phyloP scores from a whole-genome alignment of 2,888 invertebrate genomes.

The Zonitis immaculata region DNA sequence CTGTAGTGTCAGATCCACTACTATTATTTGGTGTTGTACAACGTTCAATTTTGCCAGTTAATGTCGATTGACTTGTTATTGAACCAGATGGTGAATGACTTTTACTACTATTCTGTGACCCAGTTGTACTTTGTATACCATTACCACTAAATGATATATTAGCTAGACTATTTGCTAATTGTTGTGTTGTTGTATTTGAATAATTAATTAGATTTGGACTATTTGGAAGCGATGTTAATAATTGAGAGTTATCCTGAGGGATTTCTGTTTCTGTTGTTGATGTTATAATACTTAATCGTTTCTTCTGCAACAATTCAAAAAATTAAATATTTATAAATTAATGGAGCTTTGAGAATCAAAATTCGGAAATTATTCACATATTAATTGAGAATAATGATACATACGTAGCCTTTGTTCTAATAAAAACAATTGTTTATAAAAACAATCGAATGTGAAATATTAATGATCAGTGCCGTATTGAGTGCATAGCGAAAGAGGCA shows the following conservation, averaged over 20 bases:
- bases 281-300: constrained; percentile 39
- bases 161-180: constrained; percentile 36
- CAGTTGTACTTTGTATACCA: constrained; percentile 40
- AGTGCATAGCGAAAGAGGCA: no score
- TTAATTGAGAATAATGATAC: no score
- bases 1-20: constrained; percentile 36
- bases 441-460: no score
- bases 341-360: no score
- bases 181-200: constrained; percentile 32
- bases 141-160: constrained; percentile 39
- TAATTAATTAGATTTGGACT: constrained; percentile 43
- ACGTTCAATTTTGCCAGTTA: constrained; percentile 32
- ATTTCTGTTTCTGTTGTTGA: constrained; percentile 38
- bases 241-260: constrained; percentile 30
- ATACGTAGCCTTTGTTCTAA: no score
- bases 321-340: constrained; percentile 2
- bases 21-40: constrained; percentile 28
- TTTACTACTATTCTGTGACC: constrained; percentile 44
- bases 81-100: constrained; percentile 46
- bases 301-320: constrained; percentile 19
- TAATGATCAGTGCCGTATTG: no score
- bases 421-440: no score
- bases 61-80: constrained; percentile 39
- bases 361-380: no score
- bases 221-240: constrained; percentile 38